These are phyloP conservation scores for Cydia splendana DNA, from an alignment of 1,140 invertebrate genomes.

Conservation along the genomic window DNA sequence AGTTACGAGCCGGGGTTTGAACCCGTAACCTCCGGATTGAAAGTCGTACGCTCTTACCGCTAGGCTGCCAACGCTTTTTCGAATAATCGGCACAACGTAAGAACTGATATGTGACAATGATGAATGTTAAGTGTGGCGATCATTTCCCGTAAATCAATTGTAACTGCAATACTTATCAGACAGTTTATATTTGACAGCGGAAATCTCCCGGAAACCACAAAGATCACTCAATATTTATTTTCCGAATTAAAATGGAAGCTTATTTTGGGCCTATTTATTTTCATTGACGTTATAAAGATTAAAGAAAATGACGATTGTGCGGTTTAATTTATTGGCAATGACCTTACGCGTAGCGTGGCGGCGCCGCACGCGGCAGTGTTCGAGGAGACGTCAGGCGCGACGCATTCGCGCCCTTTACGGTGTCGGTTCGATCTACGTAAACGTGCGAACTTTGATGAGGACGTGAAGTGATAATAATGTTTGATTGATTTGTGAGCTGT, in stretches of 20 bases:
- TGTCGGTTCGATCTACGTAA: background rate
- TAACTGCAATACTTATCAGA: too few relatives aligned
- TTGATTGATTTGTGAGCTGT: too few relatives aligned
- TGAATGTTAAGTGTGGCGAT: too few relatives aligned
- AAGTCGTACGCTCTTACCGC: too few relatives aligned
- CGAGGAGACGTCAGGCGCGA: background rate
- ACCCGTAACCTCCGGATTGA: too few relatives aligned
- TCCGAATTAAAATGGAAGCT: background rate
- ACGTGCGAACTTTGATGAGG: background rate
- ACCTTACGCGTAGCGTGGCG: background rate
- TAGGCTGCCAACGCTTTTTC: too few relatives aligned
- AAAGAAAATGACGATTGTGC: background rate
- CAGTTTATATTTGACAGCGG: background rate
- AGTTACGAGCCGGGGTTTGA: too few relatives aligned
- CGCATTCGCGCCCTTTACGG: background rate
- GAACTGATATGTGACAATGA: too few relatives aligned
- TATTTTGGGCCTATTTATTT: constrained; percentile 14
- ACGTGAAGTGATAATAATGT: too few relatives aligned
- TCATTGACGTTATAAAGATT: constrained; percentile 11
- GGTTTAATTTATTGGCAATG: constrained; percentile 16
- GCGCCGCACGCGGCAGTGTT: background rate
- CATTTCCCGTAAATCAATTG: too few relatives aligned
- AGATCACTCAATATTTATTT: constrained; percentile 20
- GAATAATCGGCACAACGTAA: too few relatives aligned
- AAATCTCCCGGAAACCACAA: background rate